These are phyloP conservation scores for Bostrychus sinensis DNA, from an alignment of 2,113 vertebrate genomes.

Conservation along the genomic window DNA sequence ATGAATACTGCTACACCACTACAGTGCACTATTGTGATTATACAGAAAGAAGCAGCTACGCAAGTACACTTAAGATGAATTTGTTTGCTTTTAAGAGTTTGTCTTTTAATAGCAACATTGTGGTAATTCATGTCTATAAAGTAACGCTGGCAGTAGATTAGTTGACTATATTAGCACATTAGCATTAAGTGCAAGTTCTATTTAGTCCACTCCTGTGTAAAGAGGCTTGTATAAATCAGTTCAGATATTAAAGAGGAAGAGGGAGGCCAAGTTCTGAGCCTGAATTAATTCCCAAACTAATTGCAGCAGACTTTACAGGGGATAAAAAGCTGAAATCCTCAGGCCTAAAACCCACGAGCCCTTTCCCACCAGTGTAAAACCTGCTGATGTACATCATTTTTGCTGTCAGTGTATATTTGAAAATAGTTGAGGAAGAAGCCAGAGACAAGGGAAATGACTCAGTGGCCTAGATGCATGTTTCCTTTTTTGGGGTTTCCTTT, in stretches of 20 bases:
- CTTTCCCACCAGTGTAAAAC: conserved; percentile 57
- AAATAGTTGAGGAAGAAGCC: conserved; percentile 50
- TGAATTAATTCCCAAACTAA: conserved; percentile 77
- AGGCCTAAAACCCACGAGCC: conserved; percentile 55
- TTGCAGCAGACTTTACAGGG: conserved; percentile 66
- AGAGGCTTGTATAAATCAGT: conserved; percentile 49
- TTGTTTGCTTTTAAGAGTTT: too few relatives aligned
- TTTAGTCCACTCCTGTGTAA: not conserved
- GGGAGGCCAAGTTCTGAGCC: conserved; percentile 56
- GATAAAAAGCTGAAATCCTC: conserved; percentile 72
- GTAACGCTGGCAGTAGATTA: not conserved
- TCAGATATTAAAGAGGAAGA: conserved; percentile 52
- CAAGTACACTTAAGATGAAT: too few relatives aligned
- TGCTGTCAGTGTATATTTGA: conserved; percentile 69
- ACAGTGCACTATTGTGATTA: not conserved
- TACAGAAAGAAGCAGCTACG: too few relatives aligned
- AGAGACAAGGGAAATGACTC: conserved; percentile 73
- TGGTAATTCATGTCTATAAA: too few relatives aligned
- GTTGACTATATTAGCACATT: not conserved
- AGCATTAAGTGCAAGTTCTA: too few relatives aligned
- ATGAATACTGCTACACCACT: not conserved
- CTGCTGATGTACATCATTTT: conserved; percentile 77
- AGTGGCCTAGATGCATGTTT: conserved; percentile 72
- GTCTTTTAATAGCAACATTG: too few relatives aligned
- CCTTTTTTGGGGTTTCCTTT: conserved; percentile 65